Conservation (phyloP, 2,797 vertebrate species). For the Oceanodroma leucorhoa region DNA sequence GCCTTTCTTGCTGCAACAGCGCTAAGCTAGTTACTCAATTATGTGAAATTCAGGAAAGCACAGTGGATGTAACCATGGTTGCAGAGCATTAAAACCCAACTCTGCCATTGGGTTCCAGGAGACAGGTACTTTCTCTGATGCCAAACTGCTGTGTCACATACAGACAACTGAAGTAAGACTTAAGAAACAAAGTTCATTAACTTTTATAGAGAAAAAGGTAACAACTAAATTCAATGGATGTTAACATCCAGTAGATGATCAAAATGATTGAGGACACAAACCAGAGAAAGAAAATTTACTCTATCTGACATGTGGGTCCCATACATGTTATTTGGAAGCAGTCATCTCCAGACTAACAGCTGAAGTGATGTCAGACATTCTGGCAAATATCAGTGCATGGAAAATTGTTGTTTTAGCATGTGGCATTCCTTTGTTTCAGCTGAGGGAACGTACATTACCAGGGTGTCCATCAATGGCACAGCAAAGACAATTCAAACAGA, state of each 20-base stretch:
- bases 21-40: background rate
- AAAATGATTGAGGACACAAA: background rate
- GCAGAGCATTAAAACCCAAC: background rate
- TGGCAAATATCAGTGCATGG: background rate
- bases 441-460: background rate
- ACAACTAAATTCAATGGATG: background rate
- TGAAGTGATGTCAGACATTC: background rate
- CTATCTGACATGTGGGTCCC: background rate
- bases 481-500: background rate
- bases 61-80: constrained; percentile 23
- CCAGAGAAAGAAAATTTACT: background rate
- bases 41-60: background rate
- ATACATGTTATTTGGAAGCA: background rate
- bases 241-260: background rate
- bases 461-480: background rate
- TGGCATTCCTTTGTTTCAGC: background rate
- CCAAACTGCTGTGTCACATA: background rate
- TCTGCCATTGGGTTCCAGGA: background rate
- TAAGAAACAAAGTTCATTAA: background rate
- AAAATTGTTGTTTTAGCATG: background rate
- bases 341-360: background rate
- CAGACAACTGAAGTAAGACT: background rate
- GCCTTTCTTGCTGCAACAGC: background rate
- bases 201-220: background rate
- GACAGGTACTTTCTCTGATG: background rate